Conservation (phyloP, 2,113 vertebrate genomes). For the Microtus pennsylvanicus region DNA sequence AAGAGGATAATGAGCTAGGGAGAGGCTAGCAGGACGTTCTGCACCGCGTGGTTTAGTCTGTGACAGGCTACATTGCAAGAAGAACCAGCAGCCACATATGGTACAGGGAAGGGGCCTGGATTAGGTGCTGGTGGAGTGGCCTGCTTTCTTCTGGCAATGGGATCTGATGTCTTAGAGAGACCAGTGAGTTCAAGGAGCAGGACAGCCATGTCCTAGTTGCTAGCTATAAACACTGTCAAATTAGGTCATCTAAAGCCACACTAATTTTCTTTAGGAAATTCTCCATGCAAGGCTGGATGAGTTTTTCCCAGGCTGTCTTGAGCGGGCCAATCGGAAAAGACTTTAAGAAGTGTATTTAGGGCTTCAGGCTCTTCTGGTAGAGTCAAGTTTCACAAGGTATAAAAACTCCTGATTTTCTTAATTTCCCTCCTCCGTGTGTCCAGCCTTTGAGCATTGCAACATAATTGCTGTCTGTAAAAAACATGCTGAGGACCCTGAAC, state of each 20-base stretch:
- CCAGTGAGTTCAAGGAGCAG: neutral
- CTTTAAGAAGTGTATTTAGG: neutral
- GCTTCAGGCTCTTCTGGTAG: neutral
- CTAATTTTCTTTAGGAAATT: slow-evolving; percentile 41
- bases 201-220: neutral
- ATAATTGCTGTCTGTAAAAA: neutral
- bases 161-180: too few relatives aligned
- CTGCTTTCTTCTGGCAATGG: neutral
- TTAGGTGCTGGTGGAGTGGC: neutral
- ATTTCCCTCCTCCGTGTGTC: neutral
- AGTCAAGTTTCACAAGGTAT: neutral
- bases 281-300: neutral
- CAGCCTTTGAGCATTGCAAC: neutral
- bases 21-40: neutral
- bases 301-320: neutral
- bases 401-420: neutral
- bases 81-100: too few relatives aligned
- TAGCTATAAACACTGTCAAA: neutral
- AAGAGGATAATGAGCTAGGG: neutral
- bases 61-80: too few relatives aligned
- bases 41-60: too few relatives aligned
- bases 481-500: neutral
- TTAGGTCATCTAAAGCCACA: neutral
- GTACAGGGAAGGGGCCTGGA: neutral
- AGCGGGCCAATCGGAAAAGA: neutral